Percentiles rank a stretch among this genome's conserved stretches.
Evolutionary conservation across 2,113 vertebrate genomes (phyloP).

Genomic region (Suricata suricatta): DNA sequence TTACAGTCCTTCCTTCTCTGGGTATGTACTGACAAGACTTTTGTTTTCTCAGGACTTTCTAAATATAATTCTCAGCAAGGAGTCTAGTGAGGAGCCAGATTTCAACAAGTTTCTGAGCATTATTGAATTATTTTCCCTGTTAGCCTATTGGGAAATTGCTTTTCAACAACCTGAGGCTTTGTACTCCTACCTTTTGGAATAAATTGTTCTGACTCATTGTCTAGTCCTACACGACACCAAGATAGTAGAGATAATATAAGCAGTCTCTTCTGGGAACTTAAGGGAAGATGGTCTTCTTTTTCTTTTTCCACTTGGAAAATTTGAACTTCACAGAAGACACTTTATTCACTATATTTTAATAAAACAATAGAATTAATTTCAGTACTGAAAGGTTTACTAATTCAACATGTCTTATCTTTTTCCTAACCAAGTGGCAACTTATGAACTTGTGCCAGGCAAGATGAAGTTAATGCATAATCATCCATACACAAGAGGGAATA

Average conservation of each 20-base stretch:
- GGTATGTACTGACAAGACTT: background rate
- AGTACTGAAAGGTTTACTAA: background rate
- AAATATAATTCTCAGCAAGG: constrained; percentile 48
- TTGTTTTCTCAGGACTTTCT: constrained; percentile 47
- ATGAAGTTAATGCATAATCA: background rate
- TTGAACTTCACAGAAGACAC: background rate
- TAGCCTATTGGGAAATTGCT: constrained; percentile 41
- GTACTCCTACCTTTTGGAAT: constrained; percentile 18
- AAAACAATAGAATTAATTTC: background rate
- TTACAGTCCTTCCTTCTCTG: background rate
- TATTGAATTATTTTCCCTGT: constrained; percentile 45
- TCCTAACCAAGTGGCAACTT: background rate
- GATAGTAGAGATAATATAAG: background rate
- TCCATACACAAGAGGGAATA: background rate
- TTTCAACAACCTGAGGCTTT: constrained; percentile 45
- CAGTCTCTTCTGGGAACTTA: background rate
- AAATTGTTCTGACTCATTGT: constrained; percentile 31
- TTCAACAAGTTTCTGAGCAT: constrained; percentile 54
- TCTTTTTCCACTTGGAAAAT: background rate
- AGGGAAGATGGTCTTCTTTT: background rate
- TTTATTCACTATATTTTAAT: constrained; percentile 25
- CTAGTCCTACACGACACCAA: background rate
- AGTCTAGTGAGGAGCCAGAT: background rate
- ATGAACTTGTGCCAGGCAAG: background rate
- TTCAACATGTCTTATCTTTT: background rate